Evolutionary conservation across 2,113 vertebrate genomes (phyloP).

Genomic region (Rhadina sibilatrix): DNA sequence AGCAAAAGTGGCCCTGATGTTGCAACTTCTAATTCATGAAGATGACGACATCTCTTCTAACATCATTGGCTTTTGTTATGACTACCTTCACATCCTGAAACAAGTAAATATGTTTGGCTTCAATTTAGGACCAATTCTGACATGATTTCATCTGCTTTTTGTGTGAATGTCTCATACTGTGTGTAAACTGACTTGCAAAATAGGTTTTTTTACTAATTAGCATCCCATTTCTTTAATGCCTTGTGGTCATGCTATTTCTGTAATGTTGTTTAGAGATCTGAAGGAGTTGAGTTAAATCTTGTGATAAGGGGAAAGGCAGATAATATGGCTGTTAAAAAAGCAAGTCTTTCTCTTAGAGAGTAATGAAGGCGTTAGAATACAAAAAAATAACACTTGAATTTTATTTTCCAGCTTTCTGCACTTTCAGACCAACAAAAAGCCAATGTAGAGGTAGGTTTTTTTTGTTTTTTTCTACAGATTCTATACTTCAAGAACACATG

Average conservation of each 20-base stretch:
- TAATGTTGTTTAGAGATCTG: neutral
- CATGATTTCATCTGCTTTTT: neutral
- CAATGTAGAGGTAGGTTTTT: constrained; percentile 85
- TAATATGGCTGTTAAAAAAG: neutral
- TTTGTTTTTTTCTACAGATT: neutral
- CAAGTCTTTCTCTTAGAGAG: neutral
- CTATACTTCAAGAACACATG: neutral
- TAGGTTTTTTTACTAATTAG: neutral
- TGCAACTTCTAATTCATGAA: constrained; percentile 91
- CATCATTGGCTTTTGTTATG: constrained; percentile 95
- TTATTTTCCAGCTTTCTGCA: constrained; percentile 81
- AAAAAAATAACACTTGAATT: constrained; percentile 16
- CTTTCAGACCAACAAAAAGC: constrained; percentile 91
- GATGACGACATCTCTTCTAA: constrained; percentile 98
- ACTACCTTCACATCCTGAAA: constrained; percentile 97
- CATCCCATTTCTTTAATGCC: neutral
- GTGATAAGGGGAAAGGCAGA: neutral
- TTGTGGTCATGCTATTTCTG: neutral
- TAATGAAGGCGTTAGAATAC: neutral
- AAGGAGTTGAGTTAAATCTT: neutral
- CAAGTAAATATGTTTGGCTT: constrained; percentile 77
- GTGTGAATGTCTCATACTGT: neutral
- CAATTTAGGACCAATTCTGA: neutral
- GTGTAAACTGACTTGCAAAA: neutral
- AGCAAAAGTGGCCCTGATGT: constrained; percentile 90